Evolutionary conservation across 2,888 invertebrate species (phyloP), one percentile per base, ranked within the genome.

Genomic region (Dicyrtoma fusca): DNA sequence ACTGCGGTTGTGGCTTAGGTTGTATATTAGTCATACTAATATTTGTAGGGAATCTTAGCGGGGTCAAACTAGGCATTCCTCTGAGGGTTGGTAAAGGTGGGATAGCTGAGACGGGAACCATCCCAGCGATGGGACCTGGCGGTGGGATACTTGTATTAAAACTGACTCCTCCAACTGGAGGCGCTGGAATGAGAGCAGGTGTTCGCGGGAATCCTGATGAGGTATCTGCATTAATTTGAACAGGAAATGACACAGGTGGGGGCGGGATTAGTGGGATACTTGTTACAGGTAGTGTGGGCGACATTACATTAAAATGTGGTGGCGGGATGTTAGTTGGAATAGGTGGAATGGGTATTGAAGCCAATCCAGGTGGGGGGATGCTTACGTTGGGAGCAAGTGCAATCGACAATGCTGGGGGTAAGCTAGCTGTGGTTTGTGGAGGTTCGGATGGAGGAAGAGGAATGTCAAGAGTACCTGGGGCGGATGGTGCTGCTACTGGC

Each of bases 61-160:
- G 45, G 11, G 13, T 74, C 68, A 55, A 71, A 59, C 5, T 71
- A 66, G 19, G 62, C 49, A 65, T 49, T 59, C 34, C 49, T 63
- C 26, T 71, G 34, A 44, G 47, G 8, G 51, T 44, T 10, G 69
- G 69, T n/a, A 65, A 34, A 25, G 68, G 72, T 8, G 74, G 63
- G 14, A 69, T 63, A 51, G 61, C 21, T 53, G 73, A 45, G 1
- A 72, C 59, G 14, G 69, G 73, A 6, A 57, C 63, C 66, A 70
- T 73, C 13, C 70, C 64, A n/a, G 64, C 72, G 45, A 68, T 71
- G 19, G 76, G 74, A 34, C 77, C 77, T 11, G 77, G 79, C 5
- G 77, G 79, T 34, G 79, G 79, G n/a, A 79, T 73, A 51, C 75
- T 77, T 17, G 76, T 49, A 51, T 79, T 79, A 4, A 79, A 75